Conservation (phyloP, 2,113 vertebrate genomes). For the Dasyurus viverrinus region DNA sequence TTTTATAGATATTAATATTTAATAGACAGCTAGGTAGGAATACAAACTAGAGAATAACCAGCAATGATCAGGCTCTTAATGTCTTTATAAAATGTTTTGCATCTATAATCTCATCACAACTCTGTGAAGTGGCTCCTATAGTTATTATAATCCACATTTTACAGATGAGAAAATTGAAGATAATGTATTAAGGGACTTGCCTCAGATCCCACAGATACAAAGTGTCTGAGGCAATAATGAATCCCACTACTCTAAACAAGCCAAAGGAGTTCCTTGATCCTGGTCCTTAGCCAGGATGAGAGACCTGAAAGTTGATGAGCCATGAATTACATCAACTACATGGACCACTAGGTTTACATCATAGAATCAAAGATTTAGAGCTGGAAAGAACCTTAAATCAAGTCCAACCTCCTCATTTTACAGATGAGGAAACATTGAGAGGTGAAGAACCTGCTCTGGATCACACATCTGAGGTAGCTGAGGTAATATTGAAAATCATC, state of each 20-base stretch:
- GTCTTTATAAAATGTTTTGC: background rate
- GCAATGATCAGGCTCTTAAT: background rate
- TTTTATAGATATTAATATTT: background rate
- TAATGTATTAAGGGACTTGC: background rate
- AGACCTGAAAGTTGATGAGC: background rate
- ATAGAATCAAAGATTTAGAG: background rate
- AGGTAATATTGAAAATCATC: background rate
- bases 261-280: background rate
- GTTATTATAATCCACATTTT: background rate
- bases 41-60: background rate
- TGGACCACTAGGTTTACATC: background rate
- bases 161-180: background rate
- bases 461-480: background rate
- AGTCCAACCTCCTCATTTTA: background rate
- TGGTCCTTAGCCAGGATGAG: background rate
- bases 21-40: slow-evolving; percentile 2
- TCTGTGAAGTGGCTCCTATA: background rate
- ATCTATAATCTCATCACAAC: background rate
- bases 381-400: background rate
- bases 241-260: background rate
- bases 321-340: background rate
- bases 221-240: background rate
- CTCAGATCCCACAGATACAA: background rate
- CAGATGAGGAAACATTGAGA: background rate
- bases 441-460: background rate